Conservation (phyloP, 2,888 invertebrate species). For the Metellina segmentata region DNA sequence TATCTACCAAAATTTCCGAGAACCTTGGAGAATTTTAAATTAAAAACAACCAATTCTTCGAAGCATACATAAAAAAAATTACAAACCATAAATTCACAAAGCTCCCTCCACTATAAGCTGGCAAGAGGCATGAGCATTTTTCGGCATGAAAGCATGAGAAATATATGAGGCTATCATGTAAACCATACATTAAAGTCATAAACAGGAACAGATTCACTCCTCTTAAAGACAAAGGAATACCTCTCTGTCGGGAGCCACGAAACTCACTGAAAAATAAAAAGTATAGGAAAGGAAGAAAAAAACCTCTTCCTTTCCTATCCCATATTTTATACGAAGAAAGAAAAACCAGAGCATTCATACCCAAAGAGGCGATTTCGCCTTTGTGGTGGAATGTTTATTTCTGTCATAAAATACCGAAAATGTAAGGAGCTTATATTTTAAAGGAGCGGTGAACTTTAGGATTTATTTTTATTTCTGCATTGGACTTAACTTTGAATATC, state of each 20-base stretch:
- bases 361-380: background rate
- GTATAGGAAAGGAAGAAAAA: background rate
- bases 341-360: constrained; percentile 1
- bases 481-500: too few species aligned
- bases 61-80: too few species aligned
- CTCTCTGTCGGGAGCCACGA: background rate
- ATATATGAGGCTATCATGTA: background rate
- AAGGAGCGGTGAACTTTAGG: background rate
- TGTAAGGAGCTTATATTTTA: constrained; percentile 15
- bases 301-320: background rate
- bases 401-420: constrained; percentile 24
- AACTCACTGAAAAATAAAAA: background rate
- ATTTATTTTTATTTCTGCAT: too few species aligned
- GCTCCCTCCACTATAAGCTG: background rate
- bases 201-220: background rate
- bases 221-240: background rate
- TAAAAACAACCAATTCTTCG: too few species aligned
- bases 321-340: background rate
- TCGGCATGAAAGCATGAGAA: background rate
- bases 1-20: too few species aligned
- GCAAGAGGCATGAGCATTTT: background rate
- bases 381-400: constrained; percentile 5
- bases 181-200: constrained; percentile 9
- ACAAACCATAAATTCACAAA: too few species aligned
- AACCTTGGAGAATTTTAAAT: too few species aligned